These are phyloP conservation scores for Paracyclopina nana DNA, from an alignment of 1,140 invertebrate genomes.

Conservation along the genomic window DNA sequence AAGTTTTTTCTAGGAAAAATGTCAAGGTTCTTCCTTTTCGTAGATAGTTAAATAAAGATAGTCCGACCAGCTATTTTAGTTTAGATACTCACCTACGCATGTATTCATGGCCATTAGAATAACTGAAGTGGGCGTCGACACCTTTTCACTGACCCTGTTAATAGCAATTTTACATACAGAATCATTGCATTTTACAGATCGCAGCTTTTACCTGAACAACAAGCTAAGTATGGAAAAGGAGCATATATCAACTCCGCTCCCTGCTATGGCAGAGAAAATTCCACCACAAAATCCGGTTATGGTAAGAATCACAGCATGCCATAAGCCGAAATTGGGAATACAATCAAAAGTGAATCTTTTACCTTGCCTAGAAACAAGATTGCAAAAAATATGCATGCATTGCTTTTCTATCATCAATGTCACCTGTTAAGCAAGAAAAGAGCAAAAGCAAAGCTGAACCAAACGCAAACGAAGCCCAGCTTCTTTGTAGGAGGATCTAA, in stretches of 20 bases:
- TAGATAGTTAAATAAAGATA: no score
- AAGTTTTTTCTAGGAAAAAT: neutral
- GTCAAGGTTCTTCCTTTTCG: neutral
- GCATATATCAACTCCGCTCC: constrained; percentile 13
- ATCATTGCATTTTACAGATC: neutral
- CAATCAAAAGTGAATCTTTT: neutral
- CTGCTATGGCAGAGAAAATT: constrained; percentile 9
- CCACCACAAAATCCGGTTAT: constrained; percentile 1
- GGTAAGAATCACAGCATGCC: neutral
- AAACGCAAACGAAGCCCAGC: constrained; percentile 15
- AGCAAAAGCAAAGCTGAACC: constrained; percentile 17
- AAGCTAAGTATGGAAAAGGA: constrained; percentile 8
- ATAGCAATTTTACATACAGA: neutral
- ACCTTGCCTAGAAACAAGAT: neutral
- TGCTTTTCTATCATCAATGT: constrained; percentile 7
- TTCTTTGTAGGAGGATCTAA: constrained; percentile 1
- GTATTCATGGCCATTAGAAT: constrained; percentile 16
- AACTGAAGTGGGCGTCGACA: constrained; percentile 8
- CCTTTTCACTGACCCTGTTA: constrained; percentile 14
- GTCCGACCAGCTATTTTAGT: no score
- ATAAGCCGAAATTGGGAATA: constrained; percentile 10
- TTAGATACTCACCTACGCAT: constrained; percentile 3
- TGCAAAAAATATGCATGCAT: neutral
- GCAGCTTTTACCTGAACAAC: constrained; percentile 8
- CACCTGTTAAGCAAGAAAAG: constrained; percentile 10